phyloP scores from a whole-genome alignment of 2,888 invertebrate genomes.

The Polydrusus cervinus region DNA sequence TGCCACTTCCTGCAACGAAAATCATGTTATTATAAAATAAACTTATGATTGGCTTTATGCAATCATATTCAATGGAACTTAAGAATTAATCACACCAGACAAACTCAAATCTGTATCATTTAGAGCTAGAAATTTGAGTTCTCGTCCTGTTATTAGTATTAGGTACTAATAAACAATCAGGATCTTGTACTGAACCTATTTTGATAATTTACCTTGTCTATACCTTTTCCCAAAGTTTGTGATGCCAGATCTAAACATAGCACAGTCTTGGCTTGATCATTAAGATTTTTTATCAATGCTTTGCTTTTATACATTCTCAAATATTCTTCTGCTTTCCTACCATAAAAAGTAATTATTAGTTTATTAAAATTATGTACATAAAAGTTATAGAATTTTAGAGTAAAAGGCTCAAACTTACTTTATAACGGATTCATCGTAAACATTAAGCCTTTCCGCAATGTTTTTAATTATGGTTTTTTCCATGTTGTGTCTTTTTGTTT shows the following conservation, averaged over 20 bases:
- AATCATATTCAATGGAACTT: slow-evolving; percentile 36
- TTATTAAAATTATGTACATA: too few species aligned
- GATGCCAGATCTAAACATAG: slow-evolving; percentile 78
- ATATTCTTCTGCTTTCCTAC: slow-evolving; percentile 71
- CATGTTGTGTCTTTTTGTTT: neutral
- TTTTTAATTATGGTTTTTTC: slow-evolving; percentile 53
- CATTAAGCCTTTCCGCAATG: slow-evolving; percentile 57
- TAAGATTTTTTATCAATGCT: slow-evolving; percentile 70
- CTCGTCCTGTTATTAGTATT: neutral
- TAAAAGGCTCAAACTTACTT: slow-evolving; percentile 53
- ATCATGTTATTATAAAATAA: too few species aligned
- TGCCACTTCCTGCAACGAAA: slow-evolving; percentile 72
- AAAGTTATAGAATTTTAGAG: too few species aligned
- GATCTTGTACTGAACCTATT: too few species aligned
- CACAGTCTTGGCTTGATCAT: slow-evolving; percentile 76
- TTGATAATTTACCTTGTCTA: slow-evolving; percentile 72
- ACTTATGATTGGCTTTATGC: too few species aligned
- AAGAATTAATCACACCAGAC: too few species aligned
- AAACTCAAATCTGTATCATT: too few species aligned
- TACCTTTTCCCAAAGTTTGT: slow-evolving; percentile 70
- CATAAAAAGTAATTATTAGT: slow-evolving; percentile 2
- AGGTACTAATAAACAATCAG: neutral
- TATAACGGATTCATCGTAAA: slow-evolving; percentile 55
- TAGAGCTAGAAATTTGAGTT: too few species aligned
- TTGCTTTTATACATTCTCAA: slow-evolving; percentile 73